Percentiles rank a stretch among this genome's conserved stretches.
These are phyloP conservation scores for Xanthorhoe designata DNA, from an alignment of 2,888 invertebrate genomes.

Conservation along the genomic window DNA sequence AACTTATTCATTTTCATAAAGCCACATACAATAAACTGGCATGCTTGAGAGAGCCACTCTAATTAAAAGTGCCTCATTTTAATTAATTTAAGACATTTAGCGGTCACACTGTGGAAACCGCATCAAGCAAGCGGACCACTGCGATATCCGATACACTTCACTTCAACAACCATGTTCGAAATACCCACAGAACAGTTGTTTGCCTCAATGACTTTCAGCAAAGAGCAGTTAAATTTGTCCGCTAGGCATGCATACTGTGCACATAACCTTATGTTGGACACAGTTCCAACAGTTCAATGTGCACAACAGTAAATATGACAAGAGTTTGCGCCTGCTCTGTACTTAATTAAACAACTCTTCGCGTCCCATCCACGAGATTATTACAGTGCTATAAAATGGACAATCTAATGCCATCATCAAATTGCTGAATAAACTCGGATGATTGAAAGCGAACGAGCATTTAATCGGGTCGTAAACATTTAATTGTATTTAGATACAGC, in stretches of 20 bases:
- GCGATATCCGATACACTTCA: slow-evolving; percentile 6
- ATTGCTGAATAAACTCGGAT: slow-evolving; percentile 35
- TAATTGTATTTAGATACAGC: slow-evolving; percentile 40
- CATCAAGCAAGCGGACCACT: slow-evolving; percentile 3
- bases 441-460: slow-evolving; percentile 42
- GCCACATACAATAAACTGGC: slow-evolving; percentile 10
- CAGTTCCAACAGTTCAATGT: slow-evolving; percentile 26
- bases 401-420: slow-evolving; percentile 29
- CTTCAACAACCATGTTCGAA: slow-evolving; percentile 9
- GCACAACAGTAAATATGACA: slow-evolving; percentile 47
- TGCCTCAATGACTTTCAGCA: slow-evolving; percentile 13
- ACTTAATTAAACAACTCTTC: slow-evolving; percentile 55
- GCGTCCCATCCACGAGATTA: slow-evolving; percentile 19
- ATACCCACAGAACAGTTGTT: neutral
- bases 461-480: slow-evolving; percentile 49
- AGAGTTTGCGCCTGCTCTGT: slow-evolving; percentile 41
- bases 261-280: slow-evolving; percentile 12
- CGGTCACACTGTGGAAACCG: slow-evolving; percentile 3
- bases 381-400: slow-evolving; percentile 26
- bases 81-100: slow-evolving; percentile 36
- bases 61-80: slow-evolving; percentile 49
- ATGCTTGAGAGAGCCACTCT: slow-evolving; percentile 24
- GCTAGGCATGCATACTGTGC: slow-evolving; percentile 1
- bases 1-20: slow-evolving; percentile 14
- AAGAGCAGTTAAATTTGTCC: neutral